Evolutionary conservation across 37 sponge, comb jelly and placozoan species (phyloP).

Genomic region (Chondrosia reniformis): DNA sequence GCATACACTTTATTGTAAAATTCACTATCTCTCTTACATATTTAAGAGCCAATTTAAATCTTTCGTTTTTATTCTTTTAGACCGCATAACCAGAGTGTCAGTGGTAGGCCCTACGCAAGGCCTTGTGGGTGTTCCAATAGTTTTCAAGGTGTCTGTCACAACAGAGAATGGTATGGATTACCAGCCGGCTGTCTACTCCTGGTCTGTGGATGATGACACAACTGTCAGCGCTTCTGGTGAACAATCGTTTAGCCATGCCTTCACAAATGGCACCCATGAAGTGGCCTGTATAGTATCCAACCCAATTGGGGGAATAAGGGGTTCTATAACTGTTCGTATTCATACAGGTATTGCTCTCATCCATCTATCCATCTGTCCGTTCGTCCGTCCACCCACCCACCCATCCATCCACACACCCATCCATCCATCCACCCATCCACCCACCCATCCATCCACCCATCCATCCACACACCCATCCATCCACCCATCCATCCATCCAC

Average conservation of each 20-base stretch:
- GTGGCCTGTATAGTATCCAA: not conserved
- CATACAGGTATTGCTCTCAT: too few species aligned
- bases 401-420: too few species aligned
- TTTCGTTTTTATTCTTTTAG: too few species aligned
- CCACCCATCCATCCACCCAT: too few species aligned
- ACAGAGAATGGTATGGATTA: not conserved
- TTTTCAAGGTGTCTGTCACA: not conserved
- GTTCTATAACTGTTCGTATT: not conserved
- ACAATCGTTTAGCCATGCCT: not conserved
- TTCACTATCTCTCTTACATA: too few species aligned
- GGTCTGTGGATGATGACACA: not conserved
- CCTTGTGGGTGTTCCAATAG: not conserved
- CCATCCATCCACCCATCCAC: too few species aligned
- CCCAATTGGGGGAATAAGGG: not conserved
- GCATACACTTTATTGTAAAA: too few species aligned
- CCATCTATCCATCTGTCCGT: too few species aligned
- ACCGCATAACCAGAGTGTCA: not conserved
- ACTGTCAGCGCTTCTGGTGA: not conserved
- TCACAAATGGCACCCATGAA: not conserved
- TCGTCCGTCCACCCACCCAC: too few species aligned
- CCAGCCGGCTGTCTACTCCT: not conserved
- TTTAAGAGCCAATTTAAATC: too few species aligned
- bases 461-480: too few species aligned
- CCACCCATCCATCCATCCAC: too few species aligned
- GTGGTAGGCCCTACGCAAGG: constrained; percentile 5